Percentiles rank a stretch among this genome's conserved stretches.
phyloP scores from a whole-genome alignment of 2,113 vertebrate genomes.

The Nyctibius bracteatus region DNA sequence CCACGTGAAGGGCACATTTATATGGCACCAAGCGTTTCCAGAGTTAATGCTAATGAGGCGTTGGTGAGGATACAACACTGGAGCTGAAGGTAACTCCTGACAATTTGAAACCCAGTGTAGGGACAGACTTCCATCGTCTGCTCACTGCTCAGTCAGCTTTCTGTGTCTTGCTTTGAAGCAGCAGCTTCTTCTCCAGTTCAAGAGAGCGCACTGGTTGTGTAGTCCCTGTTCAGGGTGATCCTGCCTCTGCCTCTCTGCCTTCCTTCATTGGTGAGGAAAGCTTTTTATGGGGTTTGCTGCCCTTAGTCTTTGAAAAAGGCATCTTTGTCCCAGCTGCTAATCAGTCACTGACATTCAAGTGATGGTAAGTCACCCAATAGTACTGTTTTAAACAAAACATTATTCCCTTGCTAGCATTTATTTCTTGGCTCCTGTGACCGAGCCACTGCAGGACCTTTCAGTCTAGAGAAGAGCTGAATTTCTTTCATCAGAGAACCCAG shows the following conservation, averaged over 20 bases:
- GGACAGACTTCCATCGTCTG: not conserved
- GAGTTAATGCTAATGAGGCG: not conserved
- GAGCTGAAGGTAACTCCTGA: not conserved
- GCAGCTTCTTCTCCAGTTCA: not conserved
- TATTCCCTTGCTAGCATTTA: not conserved
- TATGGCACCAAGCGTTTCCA: not conserved
- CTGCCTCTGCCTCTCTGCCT: not conserved
- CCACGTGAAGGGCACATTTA: not conserved
- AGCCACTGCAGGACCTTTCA: not conserved
- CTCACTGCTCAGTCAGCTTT: not conserved
- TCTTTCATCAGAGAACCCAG: not conserved
- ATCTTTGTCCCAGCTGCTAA: not conserved
- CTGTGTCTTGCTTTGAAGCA: not conserved
- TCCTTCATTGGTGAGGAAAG: not conserved
- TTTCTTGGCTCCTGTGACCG: not conserved
- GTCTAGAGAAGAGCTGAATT: not conserved
- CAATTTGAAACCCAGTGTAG: not conserved
- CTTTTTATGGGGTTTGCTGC: not conserved
- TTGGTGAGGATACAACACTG: not conserved
- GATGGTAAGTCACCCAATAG: not conserved
- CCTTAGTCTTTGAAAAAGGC: not conserved
- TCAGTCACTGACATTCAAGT: not conserved
- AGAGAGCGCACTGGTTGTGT: not conserved
- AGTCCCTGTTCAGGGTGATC: not conserved
- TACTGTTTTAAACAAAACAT: not conserved